Conservation (phyloP, 2,113 vertebrate genomes). For the Trogon surrucura region DNA sequence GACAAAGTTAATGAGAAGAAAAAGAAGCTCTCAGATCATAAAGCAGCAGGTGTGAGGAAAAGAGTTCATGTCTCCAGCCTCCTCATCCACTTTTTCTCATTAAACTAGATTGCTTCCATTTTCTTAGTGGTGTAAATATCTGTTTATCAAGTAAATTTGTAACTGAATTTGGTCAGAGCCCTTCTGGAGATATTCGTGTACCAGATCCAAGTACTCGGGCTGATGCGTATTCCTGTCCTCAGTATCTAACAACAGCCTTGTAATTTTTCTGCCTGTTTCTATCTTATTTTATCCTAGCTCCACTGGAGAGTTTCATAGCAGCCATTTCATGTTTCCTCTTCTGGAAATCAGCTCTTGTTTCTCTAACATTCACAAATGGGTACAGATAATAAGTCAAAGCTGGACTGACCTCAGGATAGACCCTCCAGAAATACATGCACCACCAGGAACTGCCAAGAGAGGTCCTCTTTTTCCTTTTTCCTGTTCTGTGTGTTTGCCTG, state of each 20-base stretch:
- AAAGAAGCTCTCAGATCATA: not conserved
- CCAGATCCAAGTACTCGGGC: not conserved
- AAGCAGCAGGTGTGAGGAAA: not conserved
- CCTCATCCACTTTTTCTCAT: not conserved
- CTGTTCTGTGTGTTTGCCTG: not conserved
- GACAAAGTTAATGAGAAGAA: not conserved
- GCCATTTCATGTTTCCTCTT: not conserved
- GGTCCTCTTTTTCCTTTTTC: not conserved
- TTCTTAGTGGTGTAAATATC: not conserved
- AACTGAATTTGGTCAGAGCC: not conserved
- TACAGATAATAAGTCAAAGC: not conserved
- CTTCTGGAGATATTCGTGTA: not conserved
- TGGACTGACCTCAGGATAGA: not conserved
- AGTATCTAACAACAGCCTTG: rapidly evolving
- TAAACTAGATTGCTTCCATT: not conserved
- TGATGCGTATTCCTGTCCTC: not conserved
- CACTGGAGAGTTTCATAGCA: not conserved
- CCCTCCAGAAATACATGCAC: not conserved
- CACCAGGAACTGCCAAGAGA: not conserved
- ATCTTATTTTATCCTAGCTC: not conserved
- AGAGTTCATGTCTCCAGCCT: not conserved
- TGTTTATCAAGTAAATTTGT: not conserved
- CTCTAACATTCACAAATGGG: rapidly evolving
- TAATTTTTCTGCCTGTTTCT: not conserved
- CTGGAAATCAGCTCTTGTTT: not conserved